These are phyloP conservation scores for Arenaria interpres DNA, from an alignment of 2,113 vertebrate species.

Conservation along the genomic window DNA sequence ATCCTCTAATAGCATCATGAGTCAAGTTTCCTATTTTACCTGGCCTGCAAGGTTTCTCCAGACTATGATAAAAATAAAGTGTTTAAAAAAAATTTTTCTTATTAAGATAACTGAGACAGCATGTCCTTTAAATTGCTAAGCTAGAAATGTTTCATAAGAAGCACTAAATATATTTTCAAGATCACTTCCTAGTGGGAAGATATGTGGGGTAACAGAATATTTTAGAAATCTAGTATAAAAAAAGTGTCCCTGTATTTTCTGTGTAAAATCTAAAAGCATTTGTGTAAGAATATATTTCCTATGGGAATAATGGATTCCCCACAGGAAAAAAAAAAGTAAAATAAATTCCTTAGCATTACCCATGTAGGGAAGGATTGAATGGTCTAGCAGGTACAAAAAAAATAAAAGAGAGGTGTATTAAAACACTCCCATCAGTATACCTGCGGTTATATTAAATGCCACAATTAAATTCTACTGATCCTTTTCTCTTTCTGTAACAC, in stretches of 20 bases:
- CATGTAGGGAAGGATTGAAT: not conserved
- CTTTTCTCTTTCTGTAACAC: not conserved
- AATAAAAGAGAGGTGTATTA: not conserved
- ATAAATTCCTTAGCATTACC: not conserved
- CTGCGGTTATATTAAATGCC: not conserved
- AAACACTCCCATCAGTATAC: not conserved
- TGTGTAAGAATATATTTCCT: not conserved
- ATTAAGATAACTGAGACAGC: not conserved
- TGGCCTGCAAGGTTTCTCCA: not conserved
- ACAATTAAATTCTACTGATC: constrained; percentile 23
- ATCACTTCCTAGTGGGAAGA: not conserved
- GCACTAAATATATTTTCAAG: constrained; percentile 1
- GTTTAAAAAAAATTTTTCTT: not conserved
- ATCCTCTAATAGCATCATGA: not conserved
- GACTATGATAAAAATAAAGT: not conserved
- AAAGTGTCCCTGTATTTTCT: not conserved
- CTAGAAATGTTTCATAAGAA: constrained; percentile 22
- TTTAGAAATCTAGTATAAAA: not conserved
- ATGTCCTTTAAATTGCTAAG: not conserved
- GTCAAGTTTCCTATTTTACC: constrained; percentile 23
- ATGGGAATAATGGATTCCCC: not conserved
- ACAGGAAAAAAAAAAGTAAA: not conserved
- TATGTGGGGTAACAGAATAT: not conserved
- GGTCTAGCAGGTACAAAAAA: not conserved
- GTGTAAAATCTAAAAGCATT: not conserved